Base-by-base conservation (phyloP, 2,797 vertebrate genomes). In the Acanthurus tractus region DNA sequence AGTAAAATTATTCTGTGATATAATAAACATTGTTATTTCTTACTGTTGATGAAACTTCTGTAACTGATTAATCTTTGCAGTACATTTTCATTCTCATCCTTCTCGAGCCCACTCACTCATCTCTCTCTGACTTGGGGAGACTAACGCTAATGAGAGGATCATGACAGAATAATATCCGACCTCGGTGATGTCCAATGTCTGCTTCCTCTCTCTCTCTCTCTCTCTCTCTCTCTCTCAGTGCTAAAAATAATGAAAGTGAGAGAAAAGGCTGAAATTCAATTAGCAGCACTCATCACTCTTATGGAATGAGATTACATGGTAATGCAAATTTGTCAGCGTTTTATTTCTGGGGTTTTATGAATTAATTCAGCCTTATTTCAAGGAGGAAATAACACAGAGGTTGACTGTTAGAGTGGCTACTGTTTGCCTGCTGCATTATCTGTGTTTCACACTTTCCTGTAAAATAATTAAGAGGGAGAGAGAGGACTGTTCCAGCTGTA, bases 231-330 rank as follows among this genome's bases (percentile, higher is more conserved):
- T 34, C 29, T 34, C 6, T 34, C 29, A 34, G 66, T 62, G 83
- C 92, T 91, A 93, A 94, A 94, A 93, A 93, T 93, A 93, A 72
- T 62, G 52, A 66, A 80, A 85, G 14, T 12, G 65, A 76, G 77
- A 83, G 70, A 64, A 84, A 88, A 64, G 46, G n/a, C 44, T 45
- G 59, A 63, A 70, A 78, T 88, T 88, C 74, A 85, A 87, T 92
- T 89, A 92, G 50, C 77, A 58, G 46, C 64, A 42, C 53, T 87
- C 86, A 86, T 92, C 74, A 55, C 42, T 92, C 85, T 70, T 55
- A 14, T 61, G 68, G 64, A 82, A 84, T 62, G 71, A 63, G 72
- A 48, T 79, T 75, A 72, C 56, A 63, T 66, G 42, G 40, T 23
- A 25, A 78, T 56, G 29, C 38, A 44, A 22, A 42, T 79, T 87